Percentiles rank a stretch among this genome's conserved stretches.
phyloP scores from a whole-genome alignment of 2,113 vertebrate species.

The Megaleporinus macrocephalus region DNA sequence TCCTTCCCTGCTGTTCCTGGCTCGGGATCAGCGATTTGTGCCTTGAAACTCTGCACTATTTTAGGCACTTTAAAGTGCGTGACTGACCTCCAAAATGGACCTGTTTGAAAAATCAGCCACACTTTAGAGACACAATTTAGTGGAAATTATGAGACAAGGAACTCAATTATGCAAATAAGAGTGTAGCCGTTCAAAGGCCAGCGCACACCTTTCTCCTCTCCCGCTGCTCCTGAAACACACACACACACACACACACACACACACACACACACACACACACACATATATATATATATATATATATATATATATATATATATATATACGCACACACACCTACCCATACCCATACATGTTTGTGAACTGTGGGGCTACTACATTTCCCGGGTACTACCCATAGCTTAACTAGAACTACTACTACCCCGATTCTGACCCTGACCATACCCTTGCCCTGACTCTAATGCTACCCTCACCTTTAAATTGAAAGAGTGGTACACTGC shows the following conservation, averaged over 20 bases:
- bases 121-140: slow-evolving; percentile 46
- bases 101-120: slow-evolving; percentile 48
- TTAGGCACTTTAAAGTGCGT: slow-evolving; percentile 29
- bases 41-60: slow-evolving; percentile 41
- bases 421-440: no score
- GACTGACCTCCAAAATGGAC: slow-evolving; percentile 45
- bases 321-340: no score
- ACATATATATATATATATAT: no score
- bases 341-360: no score
- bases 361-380: no score
- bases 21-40: slow-evolving; percentile 33
- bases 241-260: neutral
- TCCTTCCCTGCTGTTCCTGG: slow-evolving; percentile 24
- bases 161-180: slow-evolving; percentile 47
- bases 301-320: no score
- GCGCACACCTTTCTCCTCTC: slow-evolving; percentile 7
- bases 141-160: slow-evolving; percentile 43
- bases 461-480: no score
- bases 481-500: no score
- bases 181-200: slow-evolving; percentile 34
- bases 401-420: no score
- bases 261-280: slow-evolving; percentile 4
- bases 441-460: no score
- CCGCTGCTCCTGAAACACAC: slow-evolving; percentile 14
- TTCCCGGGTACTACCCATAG: no score